Evolutionary conservation across 2,113 vertebrate genomes (phyloP).

Genomic region (Toxotes jaculatrix): DNA sequence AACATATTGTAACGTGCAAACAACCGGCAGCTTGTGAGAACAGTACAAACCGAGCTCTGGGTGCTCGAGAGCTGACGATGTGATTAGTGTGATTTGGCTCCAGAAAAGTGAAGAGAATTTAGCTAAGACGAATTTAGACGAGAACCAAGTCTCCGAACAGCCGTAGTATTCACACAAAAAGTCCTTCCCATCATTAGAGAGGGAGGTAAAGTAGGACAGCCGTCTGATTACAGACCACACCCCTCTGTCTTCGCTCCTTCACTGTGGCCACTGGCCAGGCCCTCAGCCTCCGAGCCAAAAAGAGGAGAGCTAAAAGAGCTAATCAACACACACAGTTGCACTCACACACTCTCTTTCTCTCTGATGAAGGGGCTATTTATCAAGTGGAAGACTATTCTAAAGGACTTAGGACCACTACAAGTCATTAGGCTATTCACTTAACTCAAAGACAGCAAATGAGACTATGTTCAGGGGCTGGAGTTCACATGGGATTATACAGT

Average conservation of each 20-base stretch:
- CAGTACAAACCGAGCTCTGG: too few relatives aligned
- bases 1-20: constrained; percentile 6
- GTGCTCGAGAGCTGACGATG: neutral
- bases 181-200: neutral
- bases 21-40: constrained; percentile 14
- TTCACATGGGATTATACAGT: constrained; percentile 54
- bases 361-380: constrained; percentile 41
- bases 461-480: constrained; percentile 22
- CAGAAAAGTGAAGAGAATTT: neutral
- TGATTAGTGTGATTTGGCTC: constrained; percentile 13
- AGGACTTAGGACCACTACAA: constrained; percentile 34
- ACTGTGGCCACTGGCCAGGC: constrained; percentile 23
- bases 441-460: constrained; percentile 51
- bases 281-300: constrained; percentile 14
- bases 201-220: constrained; percentile 29
- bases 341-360: neutral
- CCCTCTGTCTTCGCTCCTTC: constrained; percentile 19
- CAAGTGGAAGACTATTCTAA: constrained; percentile 34
- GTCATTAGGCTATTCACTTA: constrained; percentile 30
- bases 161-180: neutral
- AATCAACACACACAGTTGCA: constrained; percentile 3
- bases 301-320: constrained; percentile 20
- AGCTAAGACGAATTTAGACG: neutral
- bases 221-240: constrained; percentile 27
- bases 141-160: neutral